A percentile compares a stretch with the other conserved stretches of the same genome.
These are phyloP conservation scores for Xestia sexstrigata DNA, from an alignment of 2,888 invertebrate species.

Conservation along the genomic window DNA sequence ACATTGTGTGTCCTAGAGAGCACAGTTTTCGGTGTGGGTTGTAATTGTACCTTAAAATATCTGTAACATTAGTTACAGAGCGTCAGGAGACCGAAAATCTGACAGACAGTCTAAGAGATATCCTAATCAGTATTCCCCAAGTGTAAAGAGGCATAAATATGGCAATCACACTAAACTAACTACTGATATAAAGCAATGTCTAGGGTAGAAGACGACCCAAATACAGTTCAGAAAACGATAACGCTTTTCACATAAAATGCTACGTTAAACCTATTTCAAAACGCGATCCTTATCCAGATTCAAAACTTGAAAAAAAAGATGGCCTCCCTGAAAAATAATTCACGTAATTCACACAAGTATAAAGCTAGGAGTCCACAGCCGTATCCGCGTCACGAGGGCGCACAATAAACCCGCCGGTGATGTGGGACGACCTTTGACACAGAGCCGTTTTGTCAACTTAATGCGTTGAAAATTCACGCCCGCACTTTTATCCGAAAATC, in stretches of 20 bases:
- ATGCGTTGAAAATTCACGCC: conserved; percentile 70
- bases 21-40: neutral
- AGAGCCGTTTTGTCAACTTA: conserved; percentile 72
- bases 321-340: conserved; percentile 52
- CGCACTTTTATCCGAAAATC: conserved; percentile 56
- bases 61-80: neutral
- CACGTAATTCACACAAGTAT: conserved; percentile 60
- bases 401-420: conserved; percentile 69
- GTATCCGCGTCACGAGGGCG: conserved; percentile 51
- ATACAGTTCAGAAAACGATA: neutral
- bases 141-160: neutral
- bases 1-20: neutral
- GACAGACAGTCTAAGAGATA: conserved; percentile 6
- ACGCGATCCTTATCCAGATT: neutral
- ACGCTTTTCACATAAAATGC: neutral
- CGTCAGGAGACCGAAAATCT: neutral
- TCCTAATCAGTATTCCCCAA: conserved; percentile 4
- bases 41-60: neutral
- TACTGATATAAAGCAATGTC: neutral
- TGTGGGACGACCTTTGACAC: conserved; percentile 66
- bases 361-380: conserved; percentile 53
- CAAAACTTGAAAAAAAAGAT: conserved; percentile 51
- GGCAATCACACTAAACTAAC: neutral
- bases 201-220: neutral
- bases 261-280: neutral